Percentiles rank a stretch among this genome's conserved stretches.
Conservation (phyloP, 2,113 vertebrate genomes). For the Bostrychus sinensis region DNA sequence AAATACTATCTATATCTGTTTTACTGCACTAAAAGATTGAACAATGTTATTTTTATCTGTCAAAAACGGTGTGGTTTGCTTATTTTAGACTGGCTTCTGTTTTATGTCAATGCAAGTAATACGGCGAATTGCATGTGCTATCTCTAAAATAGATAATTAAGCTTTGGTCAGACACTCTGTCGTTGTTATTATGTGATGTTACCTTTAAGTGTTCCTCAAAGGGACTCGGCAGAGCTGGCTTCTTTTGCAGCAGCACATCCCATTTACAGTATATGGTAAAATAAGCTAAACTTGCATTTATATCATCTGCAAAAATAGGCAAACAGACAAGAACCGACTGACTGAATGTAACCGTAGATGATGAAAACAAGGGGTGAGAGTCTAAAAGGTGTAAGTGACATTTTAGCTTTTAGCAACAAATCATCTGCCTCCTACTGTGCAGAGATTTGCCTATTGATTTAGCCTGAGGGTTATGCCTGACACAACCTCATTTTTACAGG, state of each 20-base stretch:
- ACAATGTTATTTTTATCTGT: constrained; percentile 24
- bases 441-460: background rate
- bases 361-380: constrained; percentile 16
- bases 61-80: constrained; percentile 25
- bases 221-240: constrained; percentile 13
- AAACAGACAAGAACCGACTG: constrained; percentile 78
- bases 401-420: background rate
- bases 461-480: no score
- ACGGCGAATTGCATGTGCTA: constrained; percentile 69
- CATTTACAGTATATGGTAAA: constrained; percentile 36
- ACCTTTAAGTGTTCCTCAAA: constrained; percentile 19
- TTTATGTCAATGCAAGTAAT: constrained; percentile 55
- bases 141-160: constrained; percentile 54
- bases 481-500: no score
- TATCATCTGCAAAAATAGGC: constrained; percentile 65
- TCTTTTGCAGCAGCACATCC: constrained; percentile 40
- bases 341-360: constrained; percentile 80
- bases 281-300: constrained; percentile 64
- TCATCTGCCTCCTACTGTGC: background rate
- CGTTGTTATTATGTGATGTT: constrained; percentile 50
- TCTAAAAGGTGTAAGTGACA: background rate
- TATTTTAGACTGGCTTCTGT: constrained; percentile 56
- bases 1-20: constrained; percentile 61
- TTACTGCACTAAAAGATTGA: constrained; percentile 39
- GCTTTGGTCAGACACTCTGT: constrained; percentile 48